Evolutionary conservation across 2,113 vertebrate genomes (phyloP).

Genomic region (Sialia sialis): DNA sequence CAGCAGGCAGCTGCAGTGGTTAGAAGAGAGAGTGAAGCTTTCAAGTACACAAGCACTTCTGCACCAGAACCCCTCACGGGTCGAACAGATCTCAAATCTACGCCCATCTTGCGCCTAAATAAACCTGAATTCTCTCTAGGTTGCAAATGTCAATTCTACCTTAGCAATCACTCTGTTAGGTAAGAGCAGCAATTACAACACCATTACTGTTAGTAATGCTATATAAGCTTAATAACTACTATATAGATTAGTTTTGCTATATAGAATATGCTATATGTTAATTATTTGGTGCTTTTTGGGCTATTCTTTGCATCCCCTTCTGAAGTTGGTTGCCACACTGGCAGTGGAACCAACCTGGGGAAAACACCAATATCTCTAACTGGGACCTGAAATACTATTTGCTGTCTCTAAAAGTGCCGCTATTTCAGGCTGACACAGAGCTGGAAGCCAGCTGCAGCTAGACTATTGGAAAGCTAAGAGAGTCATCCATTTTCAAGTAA

Average conservation of each 20-base stretch:
- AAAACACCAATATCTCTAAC: background rate
- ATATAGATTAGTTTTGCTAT: background rate
- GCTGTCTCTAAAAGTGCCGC: background rate
- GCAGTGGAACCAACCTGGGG: background rate
- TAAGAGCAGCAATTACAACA: background rate
- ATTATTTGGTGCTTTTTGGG: background rate
- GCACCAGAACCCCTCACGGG: background rate
- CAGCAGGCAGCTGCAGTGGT: background rate
- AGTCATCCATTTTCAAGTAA: background rate
- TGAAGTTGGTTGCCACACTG: background rate
- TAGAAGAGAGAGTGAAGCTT: background rate
- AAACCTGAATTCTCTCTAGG: background rate
- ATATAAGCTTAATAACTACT: background rate
- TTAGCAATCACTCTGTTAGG: background rate
- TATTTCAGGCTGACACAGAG: background rate
- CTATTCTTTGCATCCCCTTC: background rate
- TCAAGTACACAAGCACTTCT: background rate
- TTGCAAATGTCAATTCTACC: background rate
- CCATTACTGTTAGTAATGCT: background rate
- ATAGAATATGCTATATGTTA: background rate
- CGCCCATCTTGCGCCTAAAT: background rate
- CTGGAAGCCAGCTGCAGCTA: background rate
- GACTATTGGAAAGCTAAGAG: background rate
- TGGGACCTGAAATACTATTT: background rate
- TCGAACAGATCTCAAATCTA: background rate